Evolutionary conservation across 2,113 vertebrate genomes (phyloP).

Genomic region (Apodemus speciosus): DNA sequence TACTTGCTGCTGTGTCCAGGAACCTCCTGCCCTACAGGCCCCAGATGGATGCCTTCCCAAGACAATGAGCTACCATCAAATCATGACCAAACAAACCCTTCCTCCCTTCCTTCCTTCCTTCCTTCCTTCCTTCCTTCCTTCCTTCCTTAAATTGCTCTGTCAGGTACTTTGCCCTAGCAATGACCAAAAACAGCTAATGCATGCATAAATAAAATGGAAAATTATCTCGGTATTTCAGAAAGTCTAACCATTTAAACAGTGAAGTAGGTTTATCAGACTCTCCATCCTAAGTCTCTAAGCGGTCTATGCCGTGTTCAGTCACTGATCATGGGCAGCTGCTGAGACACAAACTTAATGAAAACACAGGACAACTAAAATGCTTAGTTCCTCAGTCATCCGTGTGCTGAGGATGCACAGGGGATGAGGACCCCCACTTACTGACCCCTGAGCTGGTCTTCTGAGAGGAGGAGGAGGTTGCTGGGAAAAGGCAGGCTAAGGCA

Average conservation of each 20-base stretch:
- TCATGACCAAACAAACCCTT: not conserved
- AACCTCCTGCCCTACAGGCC: too few species aligned
- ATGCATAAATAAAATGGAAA: rapidly evolving
- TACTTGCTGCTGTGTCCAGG: not conserved
- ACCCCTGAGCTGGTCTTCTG: not conserved
- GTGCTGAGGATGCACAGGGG: not conserved
- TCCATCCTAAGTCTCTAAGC: not conserved
- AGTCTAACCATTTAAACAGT: not conserved
- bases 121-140: not conserved
- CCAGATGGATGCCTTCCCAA: not conserved
- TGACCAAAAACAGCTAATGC: not conserved
- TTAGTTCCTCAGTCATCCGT: not conserved
- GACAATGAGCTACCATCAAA: not conserved
- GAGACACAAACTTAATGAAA: not conserved
- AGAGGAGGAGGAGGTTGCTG: too few species aligned
- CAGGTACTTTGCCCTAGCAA: not conserved
- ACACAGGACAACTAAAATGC: not conserved
- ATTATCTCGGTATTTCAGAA: not conserved
- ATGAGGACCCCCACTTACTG: not conserved
- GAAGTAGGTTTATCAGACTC: not conserved
- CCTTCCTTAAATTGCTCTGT: not conserved
- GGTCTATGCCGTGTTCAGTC: rapidly evolving
- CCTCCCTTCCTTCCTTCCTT: not conserved
- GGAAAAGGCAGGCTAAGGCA: rapidly evolving
- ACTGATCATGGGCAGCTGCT: rapidly evolving